Evolutionary conservation across 2,113 vertebrate species (phyloP).

Genomic region (Fregata magnificens): DNA sequence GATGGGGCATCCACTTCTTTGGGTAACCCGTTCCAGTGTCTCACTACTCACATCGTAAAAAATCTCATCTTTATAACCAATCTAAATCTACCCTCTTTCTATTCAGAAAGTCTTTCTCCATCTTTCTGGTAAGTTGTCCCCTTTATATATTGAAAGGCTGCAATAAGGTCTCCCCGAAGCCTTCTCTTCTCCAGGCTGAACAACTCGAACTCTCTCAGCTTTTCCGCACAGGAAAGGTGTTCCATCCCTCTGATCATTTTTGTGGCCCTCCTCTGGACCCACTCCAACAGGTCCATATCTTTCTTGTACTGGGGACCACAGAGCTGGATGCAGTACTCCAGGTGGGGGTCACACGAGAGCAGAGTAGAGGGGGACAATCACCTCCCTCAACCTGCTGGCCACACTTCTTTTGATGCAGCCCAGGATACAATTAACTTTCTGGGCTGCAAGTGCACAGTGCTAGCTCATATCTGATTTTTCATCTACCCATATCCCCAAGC

Average conservation of each 20-base stretch:
- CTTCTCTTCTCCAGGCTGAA: not conserved
- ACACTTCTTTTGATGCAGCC: not conserved
- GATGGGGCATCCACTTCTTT: not conserved
- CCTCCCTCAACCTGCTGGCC: not conserved
- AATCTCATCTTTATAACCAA: not conserved
- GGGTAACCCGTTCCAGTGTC: not conserved
- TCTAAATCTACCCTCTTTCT: not conserved
- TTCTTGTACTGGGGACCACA: not conserved
- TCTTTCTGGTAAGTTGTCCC: not conserved
- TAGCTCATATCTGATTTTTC: not conserved
- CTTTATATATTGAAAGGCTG: not conserved
- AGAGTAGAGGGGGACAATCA: not conserved
- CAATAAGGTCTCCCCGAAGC: not conserved
- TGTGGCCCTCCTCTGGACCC: not conserved
- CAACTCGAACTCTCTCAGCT: not conserved
- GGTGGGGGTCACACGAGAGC: not conserved
- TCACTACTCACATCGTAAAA: not conserved
- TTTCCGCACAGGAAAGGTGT: not conserved
- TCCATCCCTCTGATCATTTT: not conserved
- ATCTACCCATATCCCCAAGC: not conserved
- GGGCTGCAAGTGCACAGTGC: not conserved
- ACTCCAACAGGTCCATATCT: not conserved
- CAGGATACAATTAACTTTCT: not conserved
- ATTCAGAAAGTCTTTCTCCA: not conserved
- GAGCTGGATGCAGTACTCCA: not conserved